phyloP scores from a whole-genome alignment of 2,888 invertebrate genomes.

The Tubulanus polymorphus region DNA sequence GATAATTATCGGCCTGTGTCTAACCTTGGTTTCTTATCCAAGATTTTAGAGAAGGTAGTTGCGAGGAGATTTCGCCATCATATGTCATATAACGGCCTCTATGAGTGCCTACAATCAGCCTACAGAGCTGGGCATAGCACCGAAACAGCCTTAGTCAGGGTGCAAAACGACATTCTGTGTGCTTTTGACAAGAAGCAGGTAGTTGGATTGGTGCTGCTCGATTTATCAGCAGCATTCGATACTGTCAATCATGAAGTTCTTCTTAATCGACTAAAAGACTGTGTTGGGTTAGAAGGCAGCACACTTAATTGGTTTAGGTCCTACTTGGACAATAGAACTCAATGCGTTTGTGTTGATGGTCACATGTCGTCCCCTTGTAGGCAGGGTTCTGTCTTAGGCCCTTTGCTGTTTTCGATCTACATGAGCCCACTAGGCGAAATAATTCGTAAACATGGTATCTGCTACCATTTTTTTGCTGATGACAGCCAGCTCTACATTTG shows the following conservation, averaged over 20 bases:
- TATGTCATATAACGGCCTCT: conserved; percentile 6
- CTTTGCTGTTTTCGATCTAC: conserved; percentile 12
- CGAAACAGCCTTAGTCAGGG: conserved; percentile 11
- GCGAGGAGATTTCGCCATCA: conserved; percentile 5
- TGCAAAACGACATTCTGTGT: conserved; percentile 5
- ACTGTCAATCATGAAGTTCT: conserved; percentile 16
- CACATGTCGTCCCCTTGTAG: not conserved
- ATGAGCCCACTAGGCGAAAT: conserved; percentile 17
- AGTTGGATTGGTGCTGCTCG: conserved; percentile 13
- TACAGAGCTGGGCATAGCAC: conserved; percentile 6
- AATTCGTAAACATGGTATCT: conserved; percentile 15
- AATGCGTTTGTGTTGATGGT: conserved; percentile 7
- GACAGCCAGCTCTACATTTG: conserved; percentile 15
- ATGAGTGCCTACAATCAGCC: conserved; percentile 9
- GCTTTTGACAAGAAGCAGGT: conserved; percentile 12
- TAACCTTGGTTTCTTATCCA: conserved; percentile 12
- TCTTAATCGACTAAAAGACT: conserved; percentile 4
- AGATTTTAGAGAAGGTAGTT: conserved; percentile 12
- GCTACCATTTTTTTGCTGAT: conserved; percentile 19
- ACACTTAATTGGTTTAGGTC: conserved; percentile 18
- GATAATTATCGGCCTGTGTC: conserved; percentile 16
- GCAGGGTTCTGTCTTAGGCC: conserved; percentile 11
- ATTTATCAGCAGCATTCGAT: conserved; percentile 18
- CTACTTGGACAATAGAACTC: conserved; percentile 13
- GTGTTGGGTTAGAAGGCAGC: conserved; percentile 10